A percentile compares a stretch with the other conserved stretches of the same genome.
phyloP scores from a whole-genome alignment of 2,888 invertebrate species.

The Lasius platythorax region DNA sequence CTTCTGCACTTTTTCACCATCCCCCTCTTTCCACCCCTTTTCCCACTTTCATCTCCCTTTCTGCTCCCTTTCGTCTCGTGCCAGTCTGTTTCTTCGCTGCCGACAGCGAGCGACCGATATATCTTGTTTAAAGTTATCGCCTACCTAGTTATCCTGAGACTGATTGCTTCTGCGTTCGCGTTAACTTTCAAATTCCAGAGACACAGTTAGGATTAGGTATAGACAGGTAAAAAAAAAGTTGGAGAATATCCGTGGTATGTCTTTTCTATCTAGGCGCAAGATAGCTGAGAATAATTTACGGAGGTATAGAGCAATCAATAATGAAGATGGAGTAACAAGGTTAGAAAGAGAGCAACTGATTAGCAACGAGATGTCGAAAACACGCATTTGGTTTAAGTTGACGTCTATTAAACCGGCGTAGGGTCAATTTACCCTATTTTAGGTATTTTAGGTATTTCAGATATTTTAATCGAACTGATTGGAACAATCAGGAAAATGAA shows the following conservation, averaged over 20 bases:
- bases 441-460: too few species aligned
- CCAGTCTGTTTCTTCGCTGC: constrained; percentile 58
- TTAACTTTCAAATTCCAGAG: constrained; percentile 60
- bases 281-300: neutral
- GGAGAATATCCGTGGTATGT: neutral
- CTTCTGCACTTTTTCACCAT: constrained; percentile 65
- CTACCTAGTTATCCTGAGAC: constrained; percentile 77
- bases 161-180: constrained; percentile 74
- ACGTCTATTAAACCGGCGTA: neutral
- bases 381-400: neutral
- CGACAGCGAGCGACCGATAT: constrained; percentile 70
- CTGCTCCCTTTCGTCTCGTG: constrained; percentile 60
- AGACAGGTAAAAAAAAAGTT: neutral
- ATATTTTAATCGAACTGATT: neutral
- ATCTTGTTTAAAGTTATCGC: constrained; percentile 81
- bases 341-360: neutral
- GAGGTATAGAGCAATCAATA: neutral
- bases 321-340: neutral
- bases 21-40: constrained; percentile 37
- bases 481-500: neutral
- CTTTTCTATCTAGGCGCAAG: neutral
- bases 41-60: constrained; percentile 45
- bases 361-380: too few species aligned
- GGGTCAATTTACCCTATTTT: too few species aligned
- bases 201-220: neutral